These are phyloP conservation scores for Malurus melanocephalus DNA, from an alignment of 2,113 vertebrate genomes.

Conservation along the genomic window DNA sequence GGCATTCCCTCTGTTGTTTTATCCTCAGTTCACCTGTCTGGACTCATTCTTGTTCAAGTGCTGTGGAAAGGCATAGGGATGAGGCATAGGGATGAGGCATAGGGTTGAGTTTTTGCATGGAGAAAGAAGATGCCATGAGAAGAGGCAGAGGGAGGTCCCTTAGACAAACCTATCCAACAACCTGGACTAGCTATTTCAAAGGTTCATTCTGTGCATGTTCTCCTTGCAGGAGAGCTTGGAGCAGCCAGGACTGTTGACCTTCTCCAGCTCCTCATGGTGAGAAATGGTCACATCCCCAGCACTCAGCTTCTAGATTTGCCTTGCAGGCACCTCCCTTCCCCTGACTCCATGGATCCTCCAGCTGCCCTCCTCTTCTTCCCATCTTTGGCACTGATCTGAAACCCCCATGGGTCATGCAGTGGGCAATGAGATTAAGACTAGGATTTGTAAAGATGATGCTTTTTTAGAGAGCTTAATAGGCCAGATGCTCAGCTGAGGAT, in stretches of 20 bases:
- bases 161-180: background rate
- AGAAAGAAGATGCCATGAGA: background rate
- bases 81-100: no score
- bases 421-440: slow-evolving; percentile 35
- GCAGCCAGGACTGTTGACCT: background rate
- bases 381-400: slow-evolving; percentile 12
- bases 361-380: background rate
- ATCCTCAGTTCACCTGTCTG: background rate
- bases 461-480: slow-evolving; percentile 47
- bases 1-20: background rate
- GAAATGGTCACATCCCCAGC: background rate
- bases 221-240: background rate
- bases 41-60: background rate
- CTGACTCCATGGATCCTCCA: background rate
- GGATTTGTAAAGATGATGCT: slow-evolving; percentile 51
- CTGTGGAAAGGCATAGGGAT: background rate
- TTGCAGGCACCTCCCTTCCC: background rate
- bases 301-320: background rate
- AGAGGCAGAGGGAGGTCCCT: background rate
- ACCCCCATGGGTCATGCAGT: slow-evolving; percentile 16
- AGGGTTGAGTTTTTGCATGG: background rate
- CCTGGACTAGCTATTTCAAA: background rate
- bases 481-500: slow-evolving; percentile 50
- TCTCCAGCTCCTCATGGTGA: background rate
- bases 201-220: background rate